Base-by-base conservation (phyloP, 2,797 vertebrate species). In the Nasua narica region DNA sequence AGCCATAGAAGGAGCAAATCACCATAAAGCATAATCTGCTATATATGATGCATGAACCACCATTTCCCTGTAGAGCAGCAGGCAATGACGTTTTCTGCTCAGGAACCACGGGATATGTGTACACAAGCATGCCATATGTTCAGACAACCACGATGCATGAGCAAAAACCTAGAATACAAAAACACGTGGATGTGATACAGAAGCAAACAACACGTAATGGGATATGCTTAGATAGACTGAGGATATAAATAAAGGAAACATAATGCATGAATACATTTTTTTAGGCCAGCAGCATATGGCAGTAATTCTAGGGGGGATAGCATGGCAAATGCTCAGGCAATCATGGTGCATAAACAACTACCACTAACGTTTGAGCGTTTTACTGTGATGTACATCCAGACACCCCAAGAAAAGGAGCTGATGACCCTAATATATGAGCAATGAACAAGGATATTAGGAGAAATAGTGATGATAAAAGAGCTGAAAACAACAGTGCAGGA, bases 61-160 rank as follows among this genome's bases (percentile, higher is more conserved):
- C 37, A 35, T 91, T 97, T 95, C 76, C 37, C 46, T 37, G 29
- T 40, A 86, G 16, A 88, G 29, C 14, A 62, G 72, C 56, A 69
- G 89, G 32, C 52, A 94, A 32, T 91, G 52, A 91, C 48, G 21
- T 29, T 81, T 89, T 76, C 95, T 97, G 91, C 94, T 94, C 74
- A 91, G 78, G 90, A 96, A 89, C 91, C 94, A 97, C 91, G 78
- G 82, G 5, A 78, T 92, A 88, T 96, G 83, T 96, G 89, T 89
- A 96, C 87, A 94, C 67, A 96, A 92, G 67, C 83, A 96, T 74
- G 83, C 85, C 88, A 48, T 83, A 14, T 96, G 97, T 93, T 97
- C 93, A 97, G 94, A 96, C 96, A 95, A 93, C 86, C 83, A 96
- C 81, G 87, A 89, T 95, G 65, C 92, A 95, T 77, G 81, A 97